Evolutionary conservation across 2,113 vertebrate genomes (phyloP), one percentile per base, ranked within the genome.

Genomic region (Himantopus leucocephalus): DNA sequence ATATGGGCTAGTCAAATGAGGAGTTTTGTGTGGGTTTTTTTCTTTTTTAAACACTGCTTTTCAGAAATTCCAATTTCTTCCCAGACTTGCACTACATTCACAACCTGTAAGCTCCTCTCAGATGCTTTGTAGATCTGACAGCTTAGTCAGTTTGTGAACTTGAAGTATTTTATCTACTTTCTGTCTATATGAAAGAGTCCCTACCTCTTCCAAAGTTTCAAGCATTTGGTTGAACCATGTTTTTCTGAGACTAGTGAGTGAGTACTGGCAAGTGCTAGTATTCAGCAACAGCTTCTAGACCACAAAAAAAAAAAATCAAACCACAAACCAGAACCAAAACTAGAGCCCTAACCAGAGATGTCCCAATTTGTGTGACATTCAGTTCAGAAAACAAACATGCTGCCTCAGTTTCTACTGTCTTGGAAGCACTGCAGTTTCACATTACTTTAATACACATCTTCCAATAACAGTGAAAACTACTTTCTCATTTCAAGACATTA

Each of bases 21-120:
- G 7, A 24, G 14, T 1, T 4, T 30, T 56, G 13, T 23, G 8
- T 5, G 12, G 2, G 39, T 10, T 3, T 1, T 7, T 67, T 37
- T 37, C 9, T 37, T 37, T 47, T 52, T 82, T 39, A 52, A 68
- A n/a, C 16, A 12, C 24, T 27, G 2, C 12, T 87, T 56, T 30
- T 39, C 64, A 67, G 37, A 7, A 10, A 27, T 66, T 93, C 19
- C 52, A 1, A 77, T 74, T 87, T 35, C 64, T 74, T 73, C 34
- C 24, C 22, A 60, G 32, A 37, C 27, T 24, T 66, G 10, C 20
- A 70, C 9, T 34, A 29, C 20, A 26, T 8, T 52, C 26, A 58
- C 8, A 68, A 14, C 10, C 45, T 62, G 3, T 18, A 68, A 77
- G 12, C 32, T 77, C 23, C 27, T 41, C 72, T 43, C 41, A 68